Base-by-base conservation (phyloP, 2,888 invertebrate species). In the Ormyrus nitidulus region DNA sequence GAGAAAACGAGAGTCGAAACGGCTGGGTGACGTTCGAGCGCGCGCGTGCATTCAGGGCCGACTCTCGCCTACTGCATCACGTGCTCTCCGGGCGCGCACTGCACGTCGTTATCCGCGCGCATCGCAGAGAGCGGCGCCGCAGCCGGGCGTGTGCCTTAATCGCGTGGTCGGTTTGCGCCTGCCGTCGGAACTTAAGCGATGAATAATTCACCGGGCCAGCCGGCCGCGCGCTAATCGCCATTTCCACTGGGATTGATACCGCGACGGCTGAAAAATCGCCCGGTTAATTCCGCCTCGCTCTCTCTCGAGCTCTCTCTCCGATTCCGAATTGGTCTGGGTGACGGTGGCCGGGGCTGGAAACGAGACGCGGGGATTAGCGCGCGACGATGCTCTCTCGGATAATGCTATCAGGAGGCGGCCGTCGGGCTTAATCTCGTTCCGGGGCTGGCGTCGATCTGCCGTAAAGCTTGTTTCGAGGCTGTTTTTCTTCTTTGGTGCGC, bases 161-260 rank as follows among this genome's bases (percentile, higher is more conserved):
- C 70, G 77, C 70, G 64, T n/a, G 58, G 66, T 46, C 44, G 19
- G 46, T 54, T 77, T 34, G 53, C 46, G 19, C 6, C 34, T 4
- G 34, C 34, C 34, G 34, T 34, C 34, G 34, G 34, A 34, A 34
- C 34, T 34, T 4, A 2, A 34, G 34, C 58, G 44, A 74, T 71
- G 65, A 79, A 81, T 74, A 65, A 79, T 81, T 77, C 80, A 73
- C 9, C 59, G 7, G 62, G 34, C 34, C 34, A 4, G 10, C 2
- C 34, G 19, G 19, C 6, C 9, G 34, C 13, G 48, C 72, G 34
- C 66, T 71, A 76, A 71, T 76, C 71, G 59, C 58, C 56, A 10
- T 70, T 76, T 65, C 65, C 62, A 54, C 62, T 34, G 69, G 58
- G 48, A 77, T 66, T 64, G 68, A 80, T 65, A 74, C 34, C 46